Evolutionary conservation across 2,888 invertebrate species (phyloP).

Genomic region (Ophonus ardosiacus): DNA sequence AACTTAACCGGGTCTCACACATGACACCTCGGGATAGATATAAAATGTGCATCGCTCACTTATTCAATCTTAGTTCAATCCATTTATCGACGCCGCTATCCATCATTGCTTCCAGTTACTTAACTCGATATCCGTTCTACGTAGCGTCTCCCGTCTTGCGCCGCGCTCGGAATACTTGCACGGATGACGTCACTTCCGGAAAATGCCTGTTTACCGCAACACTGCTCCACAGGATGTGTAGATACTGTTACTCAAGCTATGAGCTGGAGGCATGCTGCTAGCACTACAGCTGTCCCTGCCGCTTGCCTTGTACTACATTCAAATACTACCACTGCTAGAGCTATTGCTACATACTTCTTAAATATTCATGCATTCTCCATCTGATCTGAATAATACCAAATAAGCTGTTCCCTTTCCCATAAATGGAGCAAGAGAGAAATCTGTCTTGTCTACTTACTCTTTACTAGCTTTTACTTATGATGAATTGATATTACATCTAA

Average conservation of each 20-base stretch:
- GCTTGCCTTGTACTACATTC: not conserved
- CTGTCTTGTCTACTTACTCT: no score
- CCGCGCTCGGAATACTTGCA: not conserved
- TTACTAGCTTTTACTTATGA: no score
- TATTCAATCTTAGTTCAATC: slow-evolving; percentile 64
- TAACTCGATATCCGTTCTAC: slow-evolving; percentile 60
- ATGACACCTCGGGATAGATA: slow-evolving; percentile 58
- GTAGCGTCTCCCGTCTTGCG: not conserved
- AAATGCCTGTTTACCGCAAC: slow-evolving; percentile 57
- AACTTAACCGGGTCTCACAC: slow-evolving; percentile 35
- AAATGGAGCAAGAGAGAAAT: not conserved
- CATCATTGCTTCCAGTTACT: slow-evolving; percentile 64
- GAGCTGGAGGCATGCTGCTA: not conserved
- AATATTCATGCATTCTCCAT: not conserved
- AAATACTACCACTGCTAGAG: no score
- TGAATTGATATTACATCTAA: no score
- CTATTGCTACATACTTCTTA: not conserved
- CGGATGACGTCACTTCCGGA: slow-evolving; percentile 58
- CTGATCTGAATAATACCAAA: not conserved
- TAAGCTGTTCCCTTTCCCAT: not conserved
- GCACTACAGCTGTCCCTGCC: not conserved
- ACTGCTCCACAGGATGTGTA: slow-evolving; percentile 29
- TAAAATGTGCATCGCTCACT: slow-evolving; percentile 64
- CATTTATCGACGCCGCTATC: slow-evolving; percentile 62
- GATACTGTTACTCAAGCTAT: not conserved